These are phyloP conservation scores for Cyprinodon variegatus DNA, from an alignment of 2,113 vertebrate genomes.

Conservation along the genomic window DNA sequence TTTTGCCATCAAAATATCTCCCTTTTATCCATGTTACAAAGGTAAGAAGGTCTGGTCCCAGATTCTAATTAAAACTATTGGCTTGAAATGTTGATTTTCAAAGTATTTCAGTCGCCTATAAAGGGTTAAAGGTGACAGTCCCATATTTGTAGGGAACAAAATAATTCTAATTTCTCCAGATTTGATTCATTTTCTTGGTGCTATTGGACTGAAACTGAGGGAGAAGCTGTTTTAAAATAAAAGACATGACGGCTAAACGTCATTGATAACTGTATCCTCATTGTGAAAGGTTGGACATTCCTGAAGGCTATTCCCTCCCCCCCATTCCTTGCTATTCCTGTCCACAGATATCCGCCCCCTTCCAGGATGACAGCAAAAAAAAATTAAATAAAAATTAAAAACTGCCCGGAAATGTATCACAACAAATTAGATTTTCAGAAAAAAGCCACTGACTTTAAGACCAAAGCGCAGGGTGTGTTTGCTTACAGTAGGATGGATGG, in stretches of 20 bases:
- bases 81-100: too few species aligned
- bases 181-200: background rate
- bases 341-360: conserved; percentile 12
- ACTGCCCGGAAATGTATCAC: conserved; percentile 5
- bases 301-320: conserved; percentile 11
- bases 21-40: too few species aligned
- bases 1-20: too few species aligned
- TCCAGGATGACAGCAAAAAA: background rate
- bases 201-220: too few species aligned
- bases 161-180: too few species aligned
- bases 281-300: conserved; percentile 1
- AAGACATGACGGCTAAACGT: background rate
- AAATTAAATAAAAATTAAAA: background rate
- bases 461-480: background rate
- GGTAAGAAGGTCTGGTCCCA: too few species aligned
- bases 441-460: background rate
- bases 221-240: background rate
- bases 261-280: background rate
- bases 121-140: too few species aligned
- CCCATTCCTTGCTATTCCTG: conserved; percentile 60
- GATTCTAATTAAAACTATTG: too few species aligned
- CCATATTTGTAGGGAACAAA: too few species aligned
- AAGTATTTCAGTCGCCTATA: too few species aligned
- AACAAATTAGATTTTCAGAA: conserved; percentile 12
- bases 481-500: background rate